Conservation (phyloP, 2,888 invertebrate species). For the Spicauda simplicius region DNA sequence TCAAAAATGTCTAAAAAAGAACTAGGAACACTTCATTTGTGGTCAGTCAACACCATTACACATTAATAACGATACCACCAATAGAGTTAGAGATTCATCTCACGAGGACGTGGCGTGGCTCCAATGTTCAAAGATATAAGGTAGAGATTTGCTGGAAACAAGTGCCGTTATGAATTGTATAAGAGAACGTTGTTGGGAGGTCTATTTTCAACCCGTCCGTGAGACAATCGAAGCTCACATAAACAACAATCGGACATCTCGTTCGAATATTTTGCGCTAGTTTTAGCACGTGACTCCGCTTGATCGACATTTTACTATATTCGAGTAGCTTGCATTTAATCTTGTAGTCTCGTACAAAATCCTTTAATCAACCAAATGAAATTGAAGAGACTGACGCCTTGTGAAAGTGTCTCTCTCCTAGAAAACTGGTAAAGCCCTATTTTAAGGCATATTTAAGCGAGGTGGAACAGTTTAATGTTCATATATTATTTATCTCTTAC, state of each 20-base stretch:
- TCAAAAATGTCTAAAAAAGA: constrained; percentile 13
- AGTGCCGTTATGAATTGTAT: neutral
- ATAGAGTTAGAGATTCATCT: constrained; percentile 22
- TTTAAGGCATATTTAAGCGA: no score
- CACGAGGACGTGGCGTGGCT: neutral
- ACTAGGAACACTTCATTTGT: constrained; percentile 29
- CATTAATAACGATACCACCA: constrained; percentile 38
- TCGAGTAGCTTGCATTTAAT: no score
- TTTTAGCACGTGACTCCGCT: neutral
- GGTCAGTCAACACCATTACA: constrained; percentile 31
- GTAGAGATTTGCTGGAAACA: neutral
- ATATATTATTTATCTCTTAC: no score
- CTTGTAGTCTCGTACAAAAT: no score
- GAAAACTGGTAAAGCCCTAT: no score
- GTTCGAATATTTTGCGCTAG: constrained; percentile 60
- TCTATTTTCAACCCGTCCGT: constrained; percentile 49
- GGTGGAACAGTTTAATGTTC: no score
- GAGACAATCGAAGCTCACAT: constrained; percentile 62
- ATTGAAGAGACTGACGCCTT: no score
- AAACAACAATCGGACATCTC: constrained; percentile 54
- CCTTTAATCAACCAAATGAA: no score
- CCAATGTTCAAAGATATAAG: neutral
- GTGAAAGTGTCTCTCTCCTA: no score
- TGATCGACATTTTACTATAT: neutral
- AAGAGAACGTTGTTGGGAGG: constrained; percentile 47